Evolutionary conservation across 2,888 invertebrate genomes (phyloP).

Genomic region (Eupithecia insigniata): DNA sequence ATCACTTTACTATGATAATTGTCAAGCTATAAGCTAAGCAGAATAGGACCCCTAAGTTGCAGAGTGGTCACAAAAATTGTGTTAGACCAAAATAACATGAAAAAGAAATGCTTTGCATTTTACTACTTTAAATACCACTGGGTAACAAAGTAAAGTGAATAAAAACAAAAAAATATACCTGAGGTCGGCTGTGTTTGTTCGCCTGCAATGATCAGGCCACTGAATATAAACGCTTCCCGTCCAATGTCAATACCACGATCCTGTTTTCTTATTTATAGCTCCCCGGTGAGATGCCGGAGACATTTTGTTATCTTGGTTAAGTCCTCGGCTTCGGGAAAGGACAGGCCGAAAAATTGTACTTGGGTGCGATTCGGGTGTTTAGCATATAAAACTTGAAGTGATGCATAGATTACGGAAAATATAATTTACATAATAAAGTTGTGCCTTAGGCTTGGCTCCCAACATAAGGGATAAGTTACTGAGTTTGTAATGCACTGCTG

Average conservation of each 20-base stretch:
- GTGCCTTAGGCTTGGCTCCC: too few species aligned
- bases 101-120: too few species aligned
- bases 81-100: too few species aligned
- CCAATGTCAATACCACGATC: constrained; percentile 24
- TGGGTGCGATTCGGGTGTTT: too few species aligned
- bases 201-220: constrained; percentile 1
- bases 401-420: too few species aligned
- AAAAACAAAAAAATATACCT: too few species aligned
- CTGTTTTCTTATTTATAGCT: constrained; percentile 34
- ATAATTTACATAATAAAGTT: too few species aligned
- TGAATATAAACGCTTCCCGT: constrained; percentile 16
- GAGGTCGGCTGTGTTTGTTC: too few species aligned
- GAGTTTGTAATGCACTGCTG: too few species aligned
- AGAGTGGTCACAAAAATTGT: neutral
- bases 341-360: neutral
- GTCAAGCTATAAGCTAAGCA: neutral
- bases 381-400: neutral
- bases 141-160: too few species aligned
- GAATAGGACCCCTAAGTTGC: neutral
- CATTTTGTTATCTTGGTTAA: neutral
- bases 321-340: constrained; percentile 30
- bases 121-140: too few species aligned
- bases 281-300: constrained; percentile 24
- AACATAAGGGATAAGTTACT: neutral
- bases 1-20: neutral